Evolutionary conservation across 2,888 invertebrate genomes (phyloP).

Genomic region (Cantharis flavilabris): DNA sequence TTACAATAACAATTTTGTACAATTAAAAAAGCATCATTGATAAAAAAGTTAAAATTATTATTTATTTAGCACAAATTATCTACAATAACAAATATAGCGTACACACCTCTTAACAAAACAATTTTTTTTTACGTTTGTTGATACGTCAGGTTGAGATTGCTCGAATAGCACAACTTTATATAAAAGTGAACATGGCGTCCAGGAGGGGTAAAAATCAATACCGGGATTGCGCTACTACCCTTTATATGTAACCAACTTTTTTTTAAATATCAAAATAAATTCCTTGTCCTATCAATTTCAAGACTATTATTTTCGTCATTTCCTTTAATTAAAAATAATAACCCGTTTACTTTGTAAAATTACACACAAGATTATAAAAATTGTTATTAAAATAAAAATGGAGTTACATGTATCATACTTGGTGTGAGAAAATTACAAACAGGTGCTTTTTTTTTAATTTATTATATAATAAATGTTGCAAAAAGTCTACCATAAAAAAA

Average conservation of each 20-base stretch:
- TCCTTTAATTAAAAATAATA: not conserved
- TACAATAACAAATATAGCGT: not conserved
- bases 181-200: conserved; percentile 48
- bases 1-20: not conserved
- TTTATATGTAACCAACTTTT: not conserved
- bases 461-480: not conserved
- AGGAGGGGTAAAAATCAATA: conserved; percentile 49
- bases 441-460: not conserved
- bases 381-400: not conserved
- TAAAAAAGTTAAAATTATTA: not conserved
- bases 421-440: not conserved
- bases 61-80: not conserved
- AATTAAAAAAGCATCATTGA: not conserved
- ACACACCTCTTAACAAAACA: not conserved
- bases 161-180: conserved; percentile 40
- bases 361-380: not conserved
- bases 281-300: not conserved
- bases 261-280: not conserved
- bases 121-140: not conserved
- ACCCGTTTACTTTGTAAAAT: not conserved
- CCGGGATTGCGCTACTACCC: conserved; percentile 44
- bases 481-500: not conserved
- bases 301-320: not conserved
- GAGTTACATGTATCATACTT: not conserved
- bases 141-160: not conserved